Conservation (phyloP, 2,888 invertebrate species). For the Stenoptilia bipunctidactyla region DNA sequence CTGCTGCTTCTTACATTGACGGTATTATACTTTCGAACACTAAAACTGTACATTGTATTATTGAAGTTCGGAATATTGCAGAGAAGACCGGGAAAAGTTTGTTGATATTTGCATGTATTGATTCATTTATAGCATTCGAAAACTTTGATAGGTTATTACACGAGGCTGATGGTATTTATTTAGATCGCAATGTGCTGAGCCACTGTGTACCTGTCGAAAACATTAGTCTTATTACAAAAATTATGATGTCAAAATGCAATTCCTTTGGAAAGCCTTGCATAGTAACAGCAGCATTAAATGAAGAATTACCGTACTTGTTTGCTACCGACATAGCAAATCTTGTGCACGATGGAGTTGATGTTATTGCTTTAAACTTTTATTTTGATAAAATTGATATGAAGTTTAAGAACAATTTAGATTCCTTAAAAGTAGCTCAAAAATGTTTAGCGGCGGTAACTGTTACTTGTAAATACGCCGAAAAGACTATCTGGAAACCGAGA, state of each 20-base stretch:
- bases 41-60: conserved; percentile 37
- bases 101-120: conserved; percentile 49
- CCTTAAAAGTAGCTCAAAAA: conserved; percentile 70
- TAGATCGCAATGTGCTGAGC: conserved; percentile 87
- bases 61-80: conserved; percentile 33
- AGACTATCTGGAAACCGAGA: conserved; percentile 84
- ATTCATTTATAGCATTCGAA: conserved; percentile 40
- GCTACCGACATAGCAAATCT: conserved; percentile 91
- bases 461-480: conserved; percentile 89
- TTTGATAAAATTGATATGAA: conserved; percentile 54
- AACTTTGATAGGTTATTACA: conserved; percentile 80
- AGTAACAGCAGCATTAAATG: conserved; percentile 90
- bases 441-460: conserved; percentile 78
- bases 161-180: conserved; percentile 87
- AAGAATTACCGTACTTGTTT: conserved; percentile 82
- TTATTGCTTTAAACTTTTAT: conserved; percentile 81
- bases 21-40: conserved; percentile 45
- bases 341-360: conserved; percentile 90
- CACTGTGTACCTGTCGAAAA: conserved; percentile 90
- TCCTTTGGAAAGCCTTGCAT: conserved; percentile 88
- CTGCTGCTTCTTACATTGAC: conserved; percentile 51
- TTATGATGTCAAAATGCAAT: conserved; percentile 88
- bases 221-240: conserved; percentile 89
- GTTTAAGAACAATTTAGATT: conserved; percentile 33
- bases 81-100: conserved; percentile 53